Evolutionary conservation across 2,113 vertebrate species (phyloP), one percentile per base, ranked within the genome.

Genomic region (Toxostoma redivivum): DNA sequence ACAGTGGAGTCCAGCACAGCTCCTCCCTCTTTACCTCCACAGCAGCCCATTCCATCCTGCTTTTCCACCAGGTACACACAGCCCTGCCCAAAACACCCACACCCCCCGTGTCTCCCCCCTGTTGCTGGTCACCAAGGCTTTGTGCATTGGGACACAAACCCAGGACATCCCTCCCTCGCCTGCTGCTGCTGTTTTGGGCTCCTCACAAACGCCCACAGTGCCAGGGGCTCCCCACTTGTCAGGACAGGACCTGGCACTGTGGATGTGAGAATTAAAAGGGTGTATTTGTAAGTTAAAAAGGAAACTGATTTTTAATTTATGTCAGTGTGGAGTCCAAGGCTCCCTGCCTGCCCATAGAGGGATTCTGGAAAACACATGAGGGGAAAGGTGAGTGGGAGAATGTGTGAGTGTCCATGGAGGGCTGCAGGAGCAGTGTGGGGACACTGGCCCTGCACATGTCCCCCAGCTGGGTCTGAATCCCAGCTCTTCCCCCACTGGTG

Each of bases 211-310:
- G 0, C 92, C 77, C 71, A 10, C 87, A 72, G 84, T 74, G 95
- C 95, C 95, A 96, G 81, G 95, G 91, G 76, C 92, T 95, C 90
- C 85, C 44, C 15, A 1, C 96, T 51, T 94, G 96, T 96, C 87
- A 54, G 94, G 93, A 90, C 97, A 97, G 72, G 86, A 92, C 85
- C 30, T 8, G 62, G 64, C 87, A 23, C 71, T 73, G 93, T 73
- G 81, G 94, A 95, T 0, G 69, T 92, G 93, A 80, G 87, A 94
- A 90, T 69, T 21, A 78, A 53, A 90, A 87, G 88, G 92, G 92
- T 84, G 86, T 35, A 73, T 86, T 72, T 92, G 44, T 33, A 56
- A 86, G 62, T 84, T 80, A 86, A 90, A 87, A 93, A 91, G 86
- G 60, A 91, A 87, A 65, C 31, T 7, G n/a, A 5, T 53, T 51